Conservation (phyloP, 2,113 vertebrate species). For the Stictonetta naevosa region DNA sequence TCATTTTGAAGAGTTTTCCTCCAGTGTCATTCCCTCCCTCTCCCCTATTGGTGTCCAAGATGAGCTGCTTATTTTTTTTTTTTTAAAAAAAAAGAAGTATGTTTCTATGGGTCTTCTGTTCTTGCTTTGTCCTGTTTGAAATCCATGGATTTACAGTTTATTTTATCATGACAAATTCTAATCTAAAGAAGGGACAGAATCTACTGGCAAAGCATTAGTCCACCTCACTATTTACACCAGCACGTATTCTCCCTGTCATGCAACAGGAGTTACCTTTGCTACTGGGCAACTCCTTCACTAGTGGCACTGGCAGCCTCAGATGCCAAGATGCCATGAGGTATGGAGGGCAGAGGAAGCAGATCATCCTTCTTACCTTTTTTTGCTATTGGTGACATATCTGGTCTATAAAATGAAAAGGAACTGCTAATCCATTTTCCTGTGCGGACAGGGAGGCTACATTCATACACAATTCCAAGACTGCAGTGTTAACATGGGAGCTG, state of each 20-base stretch:
- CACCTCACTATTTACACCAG: not conserved
- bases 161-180: not conserved
- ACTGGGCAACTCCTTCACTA: not conserved
- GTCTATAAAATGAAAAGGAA: not conserved
- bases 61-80: not conserved
- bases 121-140: not conserved
- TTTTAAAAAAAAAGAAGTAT: not conserved
- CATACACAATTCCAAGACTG: not conserved
- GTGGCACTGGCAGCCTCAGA: not conserved
- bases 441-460: not conserved
- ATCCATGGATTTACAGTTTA: not conserved
- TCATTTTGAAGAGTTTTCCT: not conserved
- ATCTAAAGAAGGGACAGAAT: not conserved
- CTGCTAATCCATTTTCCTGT: not conserved
- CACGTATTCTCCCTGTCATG: rapidly evolving
- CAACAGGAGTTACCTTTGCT: not conserved
- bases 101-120: not conserved
- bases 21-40: not conserved
- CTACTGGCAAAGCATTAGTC: not conserved
- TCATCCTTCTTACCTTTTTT: not conserved
- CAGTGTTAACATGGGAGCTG: not conserved
- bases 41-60: not conserved
- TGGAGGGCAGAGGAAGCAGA: not conserved
- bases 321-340: not conserved
- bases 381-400: not conserved